Base-by-base conservation (phyloP, 1,140 invertebrate species). In the Fragariocoptes setiger region DNA sequence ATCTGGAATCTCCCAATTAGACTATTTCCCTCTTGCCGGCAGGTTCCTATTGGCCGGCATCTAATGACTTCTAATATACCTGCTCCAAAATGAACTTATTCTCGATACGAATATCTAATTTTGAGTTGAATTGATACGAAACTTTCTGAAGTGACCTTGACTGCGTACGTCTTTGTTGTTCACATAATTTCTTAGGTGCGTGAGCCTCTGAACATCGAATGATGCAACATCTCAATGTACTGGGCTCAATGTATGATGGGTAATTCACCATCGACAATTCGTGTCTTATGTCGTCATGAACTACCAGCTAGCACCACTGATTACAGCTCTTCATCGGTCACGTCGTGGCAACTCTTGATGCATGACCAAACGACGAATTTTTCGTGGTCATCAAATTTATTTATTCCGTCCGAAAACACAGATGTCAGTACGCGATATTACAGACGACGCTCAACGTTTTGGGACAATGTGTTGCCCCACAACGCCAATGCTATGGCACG, bases 71-170 rank as follows among this genome's bases (percentile, higher is more conserved):
- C n/a, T n/a, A n/a, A n/a, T n/a, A n/a, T n/a, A n/a, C n/a, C n/a
- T n/a, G n/a, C n/a, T n/a, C n/a, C n/a, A n/a, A n/a, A n/a, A n/a
- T n/a, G n/a, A n/a, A n/a, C n/a, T n/a, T n/a, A n/a, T n/a, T n/a
- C n/a, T n/a, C n/a, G n/a, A n/a, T n/a, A n/a, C n/a, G n/a, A n/a
- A n/a, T n/a, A n/a, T n/a, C n/a, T n/a, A n/a, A n/a, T n/a, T n/a
- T n/a, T n/a, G n/a, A n/a, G n/a, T n/a, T 99, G 92, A 5, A 88
- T 94, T 49, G 83, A 79, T 21, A 99, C 78, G 58, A 99, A 99
- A 51, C 80, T 90, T 56, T 97, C 86, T 18, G 99, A 63, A 71
- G 86, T 79, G 61, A 94, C 83, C 46, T 79, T 65, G 38, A 95
- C 88, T 13, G 90, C 92, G 92, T 4, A 97, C 79, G 58, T 99